Evolutionary conservation across 2,797 vertebrate species (phyloP).

Genomic region (Malacoctenus gilli): DNA sequence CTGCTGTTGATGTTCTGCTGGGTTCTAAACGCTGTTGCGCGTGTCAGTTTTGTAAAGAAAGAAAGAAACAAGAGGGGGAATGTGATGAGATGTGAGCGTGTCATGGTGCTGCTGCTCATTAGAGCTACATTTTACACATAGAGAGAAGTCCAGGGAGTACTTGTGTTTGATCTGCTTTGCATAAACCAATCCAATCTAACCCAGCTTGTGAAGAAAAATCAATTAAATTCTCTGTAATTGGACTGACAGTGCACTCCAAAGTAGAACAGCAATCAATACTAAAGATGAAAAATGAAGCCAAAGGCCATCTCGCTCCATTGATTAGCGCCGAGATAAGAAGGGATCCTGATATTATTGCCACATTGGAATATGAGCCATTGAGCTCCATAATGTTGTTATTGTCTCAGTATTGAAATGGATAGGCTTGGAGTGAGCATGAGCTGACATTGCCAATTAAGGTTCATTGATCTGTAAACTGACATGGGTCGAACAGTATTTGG

Average conservation of each 20-base stretch:
- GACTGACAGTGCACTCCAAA: constrained; percentile 81
- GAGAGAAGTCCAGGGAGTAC: constrained; percentile 72
- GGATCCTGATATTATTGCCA: constrained; percentile 72
- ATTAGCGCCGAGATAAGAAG: constrained; percentile 72
- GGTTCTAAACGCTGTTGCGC: constrained; percentile 7
- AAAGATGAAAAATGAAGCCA: constrained; percentile 83
- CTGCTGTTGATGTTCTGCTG: constrained; percentile 8
- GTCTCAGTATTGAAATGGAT: constrained; percentile 68
- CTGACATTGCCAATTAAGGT: constrained; percentile 69
- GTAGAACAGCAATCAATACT: constrained; percentile 78
- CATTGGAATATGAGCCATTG: constrained; percentile 72
- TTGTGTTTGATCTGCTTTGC: constrained; percentile 81
- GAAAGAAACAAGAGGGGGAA: constrained; percentile 18
- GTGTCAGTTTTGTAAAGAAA: constrained; percentile 25
- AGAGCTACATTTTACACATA: constrained; percentile 77
- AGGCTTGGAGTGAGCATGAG: constrained; percentile 50
- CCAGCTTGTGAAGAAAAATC: constrained; percentile 79
- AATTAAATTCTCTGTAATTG: constrained; percentile 82
- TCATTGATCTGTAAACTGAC: constrained; percentile 68
- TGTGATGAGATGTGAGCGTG: constrained; percentile 33
- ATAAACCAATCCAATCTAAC: constrained; percentile 81
- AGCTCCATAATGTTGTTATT: constrained; percentile 73
- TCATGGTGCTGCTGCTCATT: constrained; percentile 70
- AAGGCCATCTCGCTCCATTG: constrained; percentile 78
- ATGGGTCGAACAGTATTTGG: constrained; percentile 52